Evolutionary conservation across 2,113 vertebrate genomes (phyloP).

Genomic region (Bettongia penicillata): DNA sequence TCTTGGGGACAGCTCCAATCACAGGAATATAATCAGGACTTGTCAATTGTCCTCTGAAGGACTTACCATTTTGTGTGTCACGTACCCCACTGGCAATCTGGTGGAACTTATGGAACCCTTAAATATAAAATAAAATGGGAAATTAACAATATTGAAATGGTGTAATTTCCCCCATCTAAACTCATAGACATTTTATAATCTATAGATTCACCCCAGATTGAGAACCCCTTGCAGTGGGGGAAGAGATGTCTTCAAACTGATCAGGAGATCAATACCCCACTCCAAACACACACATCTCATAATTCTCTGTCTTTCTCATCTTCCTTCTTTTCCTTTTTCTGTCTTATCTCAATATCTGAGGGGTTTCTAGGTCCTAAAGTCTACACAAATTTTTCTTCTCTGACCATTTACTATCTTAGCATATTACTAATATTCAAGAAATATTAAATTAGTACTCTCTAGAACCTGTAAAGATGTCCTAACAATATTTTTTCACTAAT

Average conservation of each 20-base stretch:
- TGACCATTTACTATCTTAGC: background rate
- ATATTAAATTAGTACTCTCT: background rate
- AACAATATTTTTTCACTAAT: background rate
- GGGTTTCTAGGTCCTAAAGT: background rate
- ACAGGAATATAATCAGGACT: background rate
- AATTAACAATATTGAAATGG: background rate
- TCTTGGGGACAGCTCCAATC: background rate
- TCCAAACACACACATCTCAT: background rate
- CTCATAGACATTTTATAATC: background rate
- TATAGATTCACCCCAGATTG: background rate
- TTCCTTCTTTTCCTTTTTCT: background rate
- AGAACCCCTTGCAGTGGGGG: background rate
- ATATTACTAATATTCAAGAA: background rate
- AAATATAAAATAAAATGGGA: background rate
- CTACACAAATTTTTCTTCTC: background rate
- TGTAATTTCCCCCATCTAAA: background rate
- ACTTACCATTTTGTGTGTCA: background rate
- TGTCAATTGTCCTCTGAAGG: background rate
- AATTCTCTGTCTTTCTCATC: background rate
- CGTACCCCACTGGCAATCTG: background rate
- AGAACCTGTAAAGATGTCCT: background rate
- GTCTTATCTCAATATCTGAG: background rate
- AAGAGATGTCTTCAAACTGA: background rate
- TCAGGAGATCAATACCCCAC: background rate
- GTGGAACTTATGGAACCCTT: background rate